Percentiles rank a stretch among this genome's conserved stretches.
phyloP scores from a whole-genome alignment of 2,113 vertebrate genomes.

The Motacilla alba region DNA sequence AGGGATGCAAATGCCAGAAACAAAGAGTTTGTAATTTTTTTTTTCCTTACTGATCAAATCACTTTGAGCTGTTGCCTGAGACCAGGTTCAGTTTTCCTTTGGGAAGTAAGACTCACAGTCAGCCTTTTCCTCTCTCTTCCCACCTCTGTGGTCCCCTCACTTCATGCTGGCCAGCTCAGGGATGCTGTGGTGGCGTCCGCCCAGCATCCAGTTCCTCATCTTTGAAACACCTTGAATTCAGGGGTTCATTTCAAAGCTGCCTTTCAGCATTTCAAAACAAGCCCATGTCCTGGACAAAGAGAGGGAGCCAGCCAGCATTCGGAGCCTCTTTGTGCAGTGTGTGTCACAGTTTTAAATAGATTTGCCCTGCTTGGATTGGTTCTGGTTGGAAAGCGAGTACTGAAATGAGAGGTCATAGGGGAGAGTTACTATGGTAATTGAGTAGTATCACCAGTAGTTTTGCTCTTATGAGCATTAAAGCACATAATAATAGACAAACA shows the following conservation, averaged over 20 bases:
- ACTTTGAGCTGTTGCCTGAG: not conserved
- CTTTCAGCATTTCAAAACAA: slow-evolving; percentile 70
- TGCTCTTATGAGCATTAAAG: slow-evolving; percentile 89
- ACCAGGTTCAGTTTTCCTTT: not conserved
- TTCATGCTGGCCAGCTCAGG: not conserved
- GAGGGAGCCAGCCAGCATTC: slow-evolving; percentile 35
- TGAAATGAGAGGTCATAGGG: slow-evolving; percentile 80
- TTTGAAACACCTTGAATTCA: slow-evolving; percentile 71
- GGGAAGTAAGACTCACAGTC: not conserved
- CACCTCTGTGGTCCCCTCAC: not conserved
- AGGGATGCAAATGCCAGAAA: not conserved
- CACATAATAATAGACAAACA: slow-evolving; percentile 89
- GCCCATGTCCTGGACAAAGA: slow-evolving; percentile 61
- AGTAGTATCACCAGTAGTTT: slow-evolving; percentile 89
- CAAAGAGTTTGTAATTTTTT: not conserved
- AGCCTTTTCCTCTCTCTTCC: not conserved
- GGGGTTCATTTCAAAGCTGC: slow-evolving; percentile 67
- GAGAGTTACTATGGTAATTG: slow-evolving; percentile 99
- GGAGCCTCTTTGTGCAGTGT: slow-evolving; percentile 61
- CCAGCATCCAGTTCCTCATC: slow-evolving; percentile 65
- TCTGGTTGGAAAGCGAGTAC: slow-evolving; percentile 69
- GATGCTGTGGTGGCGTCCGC: slow-evolving; percentile 43
- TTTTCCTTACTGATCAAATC: not conserved
- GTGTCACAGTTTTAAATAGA: slow-evolving; percentile 77
- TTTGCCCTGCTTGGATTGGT: slow-evolving; percentile 77